Percentiles rank a stretch among this genome's conserved stretches.
phyloP scores from a whole-genome alignment of 2,113 vertebrate genomes.

The Callipepla squamata region DNA sequence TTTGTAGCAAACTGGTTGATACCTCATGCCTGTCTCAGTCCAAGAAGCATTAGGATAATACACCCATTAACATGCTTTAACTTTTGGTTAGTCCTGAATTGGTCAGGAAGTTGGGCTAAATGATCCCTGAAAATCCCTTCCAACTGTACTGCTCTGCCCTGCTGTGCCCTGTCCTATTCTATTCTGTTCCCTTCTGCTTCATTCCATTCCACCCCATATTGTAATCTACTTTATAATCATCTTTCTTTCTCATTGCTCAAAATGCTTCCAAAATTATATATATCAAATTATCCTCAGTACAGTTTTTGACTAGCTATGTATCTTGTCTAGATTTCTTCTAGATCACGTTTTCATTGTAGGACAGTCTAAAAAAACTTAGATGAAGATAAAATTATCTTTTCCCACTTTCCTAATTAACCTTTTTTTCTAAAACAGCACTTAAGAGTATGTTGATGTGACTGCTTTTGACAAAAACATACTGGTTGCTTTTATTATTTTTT shows the following conservation, averaged over 20 bases:
- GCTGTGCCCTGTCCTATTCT: neutral
- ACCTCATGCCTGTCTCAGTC: neutral
- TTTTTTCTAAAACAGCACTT: conserved; percentile 50
- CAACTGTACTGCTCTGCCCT: neutral
- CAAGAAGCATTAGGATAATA: neutral
- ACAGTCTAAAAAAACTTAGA: conserved; percentile 45
- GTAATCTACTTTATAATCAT: neutral
- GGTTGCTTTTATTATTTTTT: neutral
- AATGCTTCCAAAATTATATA: neutral
- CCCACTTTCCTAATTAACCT: neutral
- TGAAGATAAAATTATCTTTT: conserved; percentile 38
- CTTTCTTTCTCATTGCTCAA: neutral
- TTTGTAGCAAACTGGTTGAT: neutral
- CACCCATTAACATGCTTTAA: neutral
- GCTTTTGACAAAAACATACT: neutral
- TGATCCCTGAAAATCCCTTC: neutral
- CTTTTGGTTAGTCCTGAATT: neutral
- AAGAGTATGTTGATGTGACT: conserved; percentile 6
- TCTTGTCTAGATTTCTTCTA: conserved; percentile 1
- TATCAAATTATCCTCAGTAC: neutral
- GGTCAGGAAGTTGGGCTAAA: neutral
- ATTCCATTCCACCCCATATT: neutral
- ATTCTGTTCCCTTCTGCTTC: neutral
- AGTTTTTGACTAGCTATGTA: neutral
- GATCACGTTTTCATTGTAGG: neutral